Base-by-base conservation (phyloP, 2,888 invertebrate genomes). In the Galerucella nymphaeae region DNA sequence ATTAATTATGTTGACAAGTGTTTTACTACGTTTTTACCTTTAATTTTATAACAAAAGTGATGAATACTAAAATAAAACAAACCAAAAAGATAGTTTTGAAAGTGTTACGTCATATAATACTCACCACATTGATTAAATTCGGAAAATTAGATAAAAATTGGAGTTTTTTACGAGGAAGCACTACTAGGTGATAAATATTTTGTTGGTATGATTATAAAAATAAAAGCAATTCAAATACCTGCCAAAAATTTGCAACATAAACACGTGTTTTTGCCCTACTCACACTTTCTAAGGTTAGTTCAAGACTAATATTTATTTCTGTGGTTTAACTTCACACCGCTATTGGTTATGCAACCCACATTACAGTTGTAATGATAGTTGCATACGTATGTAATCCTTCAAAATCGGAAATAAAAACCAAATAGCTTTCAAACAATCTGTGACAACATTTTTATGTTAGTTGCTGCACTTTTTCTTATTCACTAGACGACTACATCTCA, bases 151-250 rank as follows among this genome's bases (percentile, higher is more conserved):
- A 62, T 66, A 16, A 30, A 84, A 86, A 90, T 94, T 80, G 93
- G 92, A 68, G 93, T 94, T 93, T 88, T 94, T 69, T 93, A 94
- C 83, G 88, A 92, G 2, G 87, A 87, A 78, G 90, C 92, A 59
- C 85, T 93, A 72, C 93, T 93, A 86, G 8, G 93, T 93, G 92
- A 86, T 45, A 59, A 14, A 48, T 30, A 16, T 62, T 23, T n/a
- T 18, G 3, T 45, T 23, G n/a, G 6, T 6, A 23, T 18, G 13
- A 70, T 38, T 30, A 9, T 13, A 41, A 59, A 58, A 30, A 18
- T 53, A 53, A 53, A 3, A 16, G 6, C 16, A 53, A 45, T 18
- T 53, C n/a, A 6, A 53, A 2, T 10, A 53, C 53, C 53, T 18
- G 16, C 53, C 53, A 53, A 16, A 18, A 18, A 16, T 18, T 53